phyloP scores from a whole-genome alignment of 1,140 invertebrate species.

The Meloidogyne chitwoodi region DNA sequence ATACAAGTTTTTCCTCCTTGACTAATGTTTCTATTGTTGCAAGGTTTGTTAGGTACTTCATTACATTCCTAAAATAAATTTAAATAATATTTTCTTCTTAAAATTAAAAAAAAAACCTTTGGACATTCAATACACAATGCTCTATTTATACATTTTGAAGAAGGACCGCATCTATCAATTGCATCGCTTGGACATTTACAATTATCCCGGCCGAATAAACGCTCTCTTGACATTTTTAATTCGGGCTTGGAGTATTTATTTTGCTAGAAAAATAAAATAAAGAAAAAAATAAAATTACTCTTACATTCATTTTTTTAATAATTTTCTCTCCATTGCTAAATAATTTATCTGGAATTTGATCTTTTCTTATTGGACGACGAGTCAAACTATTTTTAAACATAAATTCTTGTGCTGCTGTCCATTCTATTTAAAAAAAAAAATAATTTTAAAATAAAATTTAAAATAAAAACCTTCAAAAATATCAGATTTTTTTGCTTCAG shows the following conservation, averaged over 20 bases:
- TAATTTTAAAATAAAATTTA: neutral
- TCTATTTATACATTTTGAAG: conserved; percentile 26
- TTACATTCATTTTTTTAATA: conserved; percentile 6
- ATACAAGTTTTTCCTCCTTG: conserved; percentile 23
- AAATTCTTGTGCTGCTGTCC: conserved; percentile 24
- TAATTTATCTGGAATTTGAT: conserved; percentile 22
- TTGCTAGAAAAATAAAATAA: neutral
- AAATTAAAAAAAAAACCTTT: conserved; percentile 22
- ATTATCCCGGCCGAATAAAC: conserved; percentile 14
- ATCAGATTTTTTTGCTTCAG: conserved; percentile 22
- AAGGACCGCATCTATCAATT: conserved; percentile 23
- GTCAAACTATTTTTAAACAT: conserved; percentile 14
- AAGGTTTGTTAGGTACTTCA: neutral
- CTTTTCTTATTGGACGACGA: neutral
- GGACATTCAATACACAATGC: conserved; percentile 25
- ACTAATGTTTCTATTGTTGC: conserved; percentile 22
- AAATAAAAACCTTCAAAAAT: conserved; percentile 21
- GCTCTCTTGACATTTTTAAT: conserved; percentile 7
- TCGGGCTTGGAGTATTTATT: conserved; percentile 1
- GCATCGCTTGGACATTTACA: conserved; percentile 16
- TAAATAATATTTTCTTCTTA: too few species aligned
- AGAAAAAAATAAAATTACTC: neutral
- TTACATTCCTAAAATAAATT: conserved; percentile 19
- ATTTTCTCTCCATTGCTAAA: conserved; percentile 28
- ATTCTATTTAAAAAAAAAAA: conserved; percentile 27